Base-by-base conservation (phyloP, 1,140 invertebrate species). In the Nymphalis io region DNA sequence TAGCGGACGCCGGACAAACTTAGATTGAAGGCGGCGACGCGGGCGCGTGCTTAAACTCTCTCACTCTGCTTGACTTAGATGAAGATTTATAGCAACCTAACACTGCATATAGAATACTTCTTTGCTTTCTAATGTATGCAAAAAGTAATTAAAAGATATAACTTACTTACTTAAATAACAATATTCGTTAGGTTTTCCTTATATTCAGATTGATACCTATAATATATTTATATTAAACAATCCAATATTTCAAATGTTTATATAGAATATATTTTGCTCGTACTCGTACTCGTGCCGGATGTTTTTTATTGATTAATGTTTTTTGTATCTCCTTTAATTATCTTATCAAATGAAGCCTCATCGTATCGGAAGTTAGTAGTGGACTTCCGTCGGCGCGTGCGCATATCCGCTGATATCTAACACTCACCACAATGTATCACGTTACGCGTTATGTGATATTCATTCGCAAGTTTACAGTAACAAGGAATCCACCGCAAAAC, bases 21-120 rank as follows among this genome's bases (percentile, higher is more conserved):
- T 91, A 91, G 87, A 91, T 91, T 91, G 85, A 89, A 89, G 87
- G 77, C 84, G 85, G 68, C 82, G 84, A 87, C 82, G 83, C 81
- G 75, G 75, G 81, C 82, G 84, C 87, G 87, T 89, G 86, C 86
- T 86, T 84, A 85, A 89, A 86, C 85, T 88, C 79, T 79, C 80
- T 83, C 51, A 23, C 84, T 82, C 59, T 64, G 74, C 74, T 84
- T 78, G 78, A 84, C 51, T 85, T 82, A 82, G 79, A 79, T 77
- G 73, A 84, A 85, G 88, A 89, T 87, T 88, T 88, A 85, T 80
- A 80, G 63, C 74, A 84, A 88, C 78, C 87, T 88, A 73, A 75
- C 75, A 70, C 70, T 75, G 70, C 71, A 75, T 76, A 72, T 70
- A 74, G 68, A 76, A 60, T 70, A 72, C 72, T 71, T 38, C 53